A percentile compares a stretch with the other conserved stretches of the same genome.
Evolutionary conservation across 2,797 vertebrate genomes (phyloP).

Genomic region (Gephyroberyx darwinii): DNA sequence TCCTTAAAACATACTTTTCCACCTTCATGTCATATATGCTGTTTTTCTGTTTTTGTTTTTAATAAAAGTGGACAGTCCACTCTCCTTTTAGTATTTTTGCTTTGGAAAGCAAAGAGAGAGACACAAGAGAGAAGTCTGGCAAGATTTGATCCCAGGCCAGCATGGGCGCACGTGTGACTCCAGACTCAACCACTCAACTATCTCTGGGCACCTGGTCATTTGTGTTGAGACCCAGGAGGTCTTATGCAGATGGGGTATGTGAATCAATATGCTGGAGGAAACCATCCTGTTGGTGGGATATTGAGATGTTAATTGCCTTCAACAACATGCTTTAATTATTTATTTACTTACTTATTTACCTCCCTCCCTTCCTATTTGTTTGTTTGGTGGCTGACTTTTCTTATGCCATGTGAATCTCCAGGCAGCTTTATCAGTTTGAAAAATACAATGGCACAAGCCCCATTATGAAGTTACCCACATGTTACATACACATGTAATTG

Average conservation of each 20-base stretch:
- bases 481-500: no score
- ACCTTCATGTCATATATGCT: slow-evolving; percentile 11
- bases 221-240: slow-evolving; percentile 44
- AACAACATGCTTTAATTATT: not conserved
- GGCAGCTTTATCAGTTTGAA: no score
- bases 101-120: slow-evolving; percentile 24
- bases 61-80: slow-evolving; percentile 24
- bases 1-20: not conserved
- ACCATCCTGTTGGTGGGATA: slow-evolving; percentile 10
- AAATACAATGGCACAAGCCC: no score
- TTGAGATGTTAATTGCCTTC: slow-evolving; percentile 19
- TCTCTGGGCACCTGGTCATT: slow-evolving; percentile 38
- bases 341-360: no score
- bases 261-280: not conserved
- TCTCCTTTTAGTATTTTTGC: slow-evolving; percentile 14
- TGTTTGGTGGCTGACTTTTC: no score
- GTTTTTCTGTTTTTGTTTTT: slow-evolving; percentile 15
- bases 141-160: slow-evolving; percentile 53
- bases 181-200: slow-evolving; percentile 32
- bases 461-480: no score
- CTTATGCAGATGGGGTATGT: slow-evolving; percentile 40
- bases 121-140: slow-evolving; percentile 21
- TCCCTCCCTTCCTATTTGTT: no score
- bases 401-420: no score
- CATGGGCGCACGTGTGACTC: slow-evolving; percentile 35